Conservation (phyloP, 2,888 invertebrate species). For the Drosophila niveifrons region DNA sequence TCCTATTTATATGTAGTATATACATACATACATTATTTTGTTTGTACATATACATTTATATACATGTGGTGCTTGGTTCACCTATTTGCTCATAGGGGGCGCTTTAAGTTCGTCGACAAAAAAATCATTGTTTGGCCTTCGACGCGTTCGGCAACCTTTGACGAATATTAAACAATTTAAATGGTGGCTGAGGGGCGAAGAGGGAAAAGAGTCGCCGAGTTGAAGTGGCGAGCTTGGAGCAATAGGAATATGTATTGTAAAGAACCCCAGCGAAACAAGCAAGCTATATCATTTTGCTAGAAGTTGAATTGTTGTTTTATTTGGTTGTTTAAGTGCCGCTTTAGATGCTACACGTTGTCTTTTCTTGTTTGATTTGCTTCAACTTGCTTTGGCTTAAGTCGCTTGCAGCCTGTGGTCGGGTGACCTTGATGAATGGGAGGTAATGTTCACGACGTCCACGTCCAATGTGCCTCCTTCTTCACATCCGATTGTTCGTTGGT, state of each 20-base stretch:
- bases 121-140: constrained; percentile 74
- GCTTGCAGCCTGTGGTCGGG: constrained; percentile 10
- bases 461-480: constrained; percentile 4
- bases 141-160: constrained; percentile 78
- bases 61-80: constrained; percentile 4
- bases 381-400: background rate
- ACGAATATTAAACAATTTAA: constrained; percentile 80
- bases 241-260: constrained; percentile 70
- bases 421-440: constrained; percentile 51
- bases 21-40: constrained; percentile 5
- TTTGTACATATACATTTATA: background rate
- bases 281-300: constrained; percentile 74
- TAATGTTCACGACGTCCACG: constrained; percentile 25
- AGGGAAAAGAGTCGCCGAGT: background rate
- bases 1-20: constrained; percentile 46
- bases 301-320: constrained; percentile 64
- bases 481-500: constrained; percentile 31
- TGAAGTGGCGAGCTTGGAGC: constrained; percentile 26
- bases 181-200: constrained; percentile 13
- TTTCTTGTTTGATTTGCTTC: constrained; percentile 8
- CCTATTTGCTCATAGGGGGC: constrained; percentile 51
- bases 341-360: constrained; percentile 41
- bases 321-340: constrained; percentile 49
- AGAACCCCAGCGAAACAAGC: constrained; percentile 76
- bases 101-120: constrained; percentile 47